A percentile compares a stretch with the other conserved stretches of the same genome.
These are phyloP conservation scores for Argya squamiceps DNA, from an alignment of 2,797 vertebrate genomes.

Conservation along the genomic window DNA sequence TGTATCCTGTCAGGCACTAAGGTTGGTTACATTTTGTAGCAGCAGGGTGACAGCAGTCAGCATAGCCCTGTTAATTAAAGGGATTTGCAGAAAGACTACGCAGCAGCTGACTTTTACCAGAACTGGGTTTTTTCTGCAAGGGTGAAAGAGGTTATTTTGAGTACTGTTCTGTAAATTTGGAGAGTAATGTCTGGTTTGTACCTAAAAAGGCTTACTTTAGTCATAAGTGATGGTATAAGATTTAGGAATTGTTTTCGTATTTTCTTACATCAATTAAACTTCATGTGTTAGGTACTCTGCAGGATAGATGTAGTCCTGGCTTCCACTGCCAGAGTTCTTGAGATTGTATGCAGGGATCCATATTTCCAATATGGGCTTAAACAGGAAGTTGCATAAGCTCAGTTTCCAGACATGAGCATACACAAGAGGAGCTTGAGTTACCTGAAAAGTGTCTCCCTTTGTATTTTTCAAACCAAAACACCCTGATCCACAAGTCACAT, in stretches of 20 bases:
- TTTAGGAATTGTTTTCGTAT: neutral
- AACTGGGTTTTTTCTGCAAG: neutral
- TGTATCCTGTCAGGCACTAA: neutral
- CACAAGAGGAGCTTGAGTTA: rapidly evolving
- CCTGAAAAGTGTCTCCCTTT: neutral
- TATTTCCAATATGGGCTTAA: neutral
- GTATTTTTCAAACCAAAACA: neutral
- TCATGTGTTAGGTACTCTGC: neutral
- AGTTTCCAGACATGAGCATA: neutral
- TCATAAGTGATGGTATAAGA: neutral
- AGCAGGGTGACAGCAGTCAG: neutral
- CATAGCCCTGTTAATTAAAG: neutral
- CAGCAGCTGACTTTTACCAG: neutral
- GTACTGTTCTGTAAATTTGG: neutral
- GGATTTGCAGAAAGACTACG: neutral
- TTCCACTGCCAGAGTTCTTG: neutral
- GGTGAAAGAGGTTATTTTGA: neutral
- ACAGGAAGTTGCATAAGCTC: neutral
- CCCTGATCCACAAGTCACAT: rapidly evolving
- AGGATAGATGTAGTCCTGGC: neutral
- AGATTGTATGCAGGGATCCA: neutral
- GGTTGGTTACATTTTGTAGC: slow-evolving; percentile 13
- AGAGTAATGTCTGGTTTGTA: neutral
- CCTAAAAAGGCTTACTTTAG: neutral
- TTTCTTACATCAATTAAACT: neutral